Base-by-base conservation (phyloP, 2,888 invertebrate genomes). In the Digitonthophagus gazella region DNA sequence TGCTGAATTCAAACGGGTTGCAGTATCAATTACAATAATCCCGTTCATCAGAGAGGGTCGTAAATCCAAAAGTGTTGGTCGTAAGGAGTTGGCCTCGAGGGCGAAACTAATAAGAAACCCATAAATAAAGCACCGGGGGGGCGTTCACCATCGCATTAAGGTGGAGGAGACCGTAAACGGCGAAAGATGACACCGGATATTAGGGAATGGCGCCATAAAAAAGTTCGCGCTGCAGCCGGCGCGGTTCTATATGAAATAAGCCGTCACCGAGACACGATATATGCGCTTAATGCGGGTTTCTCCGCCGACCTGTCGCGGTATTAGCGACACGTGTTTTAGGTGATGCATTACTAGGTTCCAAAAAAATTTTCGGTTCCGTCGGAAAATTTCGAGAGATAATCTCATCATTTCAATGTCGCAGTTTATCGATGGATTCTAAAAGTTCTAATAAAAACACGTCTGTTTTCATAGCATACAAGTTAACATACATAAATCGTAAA, bases 201-300 rank as follows among this genome's bases (percentile, higher is more conserved):
- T 61, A 61, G 61, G 61, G 61, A 19, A 61, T 61, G 61, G 61
- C 5, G 61, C 61, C 61, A 61, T 61, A 61, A 61, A 61, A 61
- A 61, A 18, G 57, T 57, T 61, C n/a, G 61, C 19, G 61, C 61
- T 18, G 5, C 19, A 18, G 16, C 61, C 61, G 61, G 19, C 18
- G 61, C 19, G 16, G n/a, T 20, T 18, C 20, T 61, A 61, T 61
- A 61, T 61, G 61, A 61, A 61, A 61, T 61, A 61, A 61, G 61
- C 61, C 61, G 61, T 61, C 61, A 61, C 18, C 2, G n/a, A n/a
- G 18, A 19, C 19, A 61, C 61, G 61, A 61, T 61, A 61, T 61
- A 61, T 61, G 61, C 20, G 18, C 61, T 44, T 44, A 44, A 44
- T 44, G 61, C 61, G 57, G 61, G n/a, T n/a, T 18, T n/a, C 61